Evolutionary conservation across 2,113 vertebrate genomes (phyloP).

Genomic region (Phrynosoma blainvillii): DNA sequence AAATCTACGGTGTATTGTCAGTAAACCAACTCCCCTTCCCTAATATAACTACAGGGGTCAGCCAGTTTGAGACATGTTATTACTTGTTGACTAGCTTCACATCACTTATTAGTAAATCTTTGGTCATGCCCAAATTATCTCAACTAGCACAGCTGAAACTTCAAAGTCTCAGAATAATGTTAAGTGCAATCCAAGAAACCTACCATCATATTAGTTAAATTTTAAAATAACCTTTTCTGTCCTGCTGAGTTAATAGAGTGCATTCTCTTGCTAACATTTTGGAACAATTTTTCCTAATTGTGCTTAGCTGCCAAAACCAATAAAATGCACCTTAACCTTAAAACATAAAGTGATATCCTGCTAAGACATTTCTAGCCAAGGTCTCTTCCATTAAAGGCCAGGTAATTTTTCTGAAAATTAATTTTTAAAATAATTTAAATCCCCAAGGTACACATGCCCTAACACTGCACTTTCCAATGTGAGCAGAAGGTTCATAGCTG

Average conservation of each 20-base stretch:
- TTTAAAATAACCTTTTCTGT: constrained; percentile 65
- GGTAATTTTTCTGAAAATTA: constrained; percentile 9
- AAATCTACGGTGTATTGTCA: not conserved
- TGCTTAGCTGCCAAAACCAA: constrained; percentile 52
- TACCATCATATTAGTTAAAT: constrained; percentile 65
- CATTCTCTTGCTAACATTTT: constrained; percentile 70
- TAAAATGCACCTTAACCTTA: constrained; percentile 52
- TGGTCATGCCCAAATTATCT: constrained; percentile 14
- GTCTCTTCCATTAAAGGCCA: constrained; percentile 58
- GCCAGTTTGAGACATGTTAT: not conserved
- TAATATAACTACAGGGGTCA: not conserved
- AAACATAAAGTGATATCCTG: constrained; percentile 50
- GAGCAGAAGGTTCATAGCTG: not conserved
- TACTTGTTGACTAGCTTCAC: not conserved
- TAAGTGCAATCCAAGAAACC: constrained; percentile 55
- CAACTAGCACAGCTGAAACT: constrained; percentile 26
- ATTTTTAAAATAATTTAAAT: constrained; percentile 52
- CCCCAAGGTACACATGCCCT: constrained; percentile 25
- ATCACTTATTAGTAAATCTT: constrained; percentile 44
- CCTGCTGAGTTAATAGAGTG: constrained; percentile 65
- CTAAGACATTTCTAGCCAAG: constrained; percentile 55
- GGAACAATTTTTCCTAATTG: constrained; percentile 56
- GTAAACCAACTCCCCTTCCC: not conserved
- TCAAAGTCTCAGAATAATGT: constrained; percentile 30
- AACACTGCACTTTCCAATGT: not conserved